A percentile compares a stretch with the other conserved stretches of the same genome.
Conservation (phyloP, 2,797 vertebrate species). For the Myripristis jacobus region DNA sequence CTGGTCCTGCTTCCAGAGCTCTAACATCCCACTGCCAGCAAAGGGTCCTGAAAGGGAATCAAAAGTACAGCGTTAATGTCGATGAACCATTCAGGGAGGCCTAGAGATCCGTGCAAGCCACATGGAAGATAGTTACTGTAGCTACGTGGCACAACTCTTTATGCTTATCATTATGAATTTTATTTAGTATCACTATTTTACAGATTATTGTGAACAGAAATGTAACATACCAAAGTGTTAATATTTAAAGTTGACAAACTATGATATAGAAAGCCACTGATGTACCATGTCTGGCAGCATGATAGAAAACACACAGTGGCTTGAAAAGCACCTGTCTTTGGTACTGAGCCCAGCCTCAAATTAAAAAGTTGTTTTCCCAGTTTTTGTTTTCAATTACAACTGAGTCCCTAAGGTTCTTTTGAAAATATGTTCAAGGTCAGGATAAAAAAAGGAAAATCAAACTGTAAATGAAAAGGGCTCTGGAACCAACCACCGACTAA, state of each 20-base stretch:
- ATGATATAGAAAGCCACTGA: background rate
- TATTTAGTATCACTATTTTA: too few species aligned
- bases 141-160: too few species aligned
- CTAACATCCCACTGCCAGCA: constrained; percentile 88
- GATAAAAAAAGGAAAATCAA: constrained; percentile 13
- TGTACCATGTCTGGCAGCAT: constrained; percentile 31
- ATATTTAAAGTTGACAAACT: background rate
- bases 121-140: too few species aligned
- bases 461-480: constrained; percentile 34
- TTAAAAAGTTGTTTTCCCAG: constrained; percentile 32
- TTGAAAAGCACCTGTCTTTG: constrained; percentile 29
- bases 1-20: constrained; percentile 66
- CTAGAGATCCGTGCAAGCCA: background rate
- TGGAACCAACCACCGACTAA: constrained; percentile 27
- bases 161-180: too few species aligned
- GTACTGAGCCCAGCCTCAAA: constrained; percentile 42
- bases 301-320: constrained; percentile 37
- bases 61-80: background rate
- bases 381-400: constrained; percentile 64
- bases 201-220: background rate
- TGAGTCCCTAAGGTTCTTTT: constrained; percentile 24
- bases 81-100: constrained; percentile 1
- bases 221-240: background rate
- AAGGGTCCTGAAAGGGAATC: constrained; percentile 64
- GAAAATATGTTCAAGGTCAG: constrained; percentile 37